Conservation (phyloP, 92 coral and sea anemone genomes). For the Porites lobata region DNA sequence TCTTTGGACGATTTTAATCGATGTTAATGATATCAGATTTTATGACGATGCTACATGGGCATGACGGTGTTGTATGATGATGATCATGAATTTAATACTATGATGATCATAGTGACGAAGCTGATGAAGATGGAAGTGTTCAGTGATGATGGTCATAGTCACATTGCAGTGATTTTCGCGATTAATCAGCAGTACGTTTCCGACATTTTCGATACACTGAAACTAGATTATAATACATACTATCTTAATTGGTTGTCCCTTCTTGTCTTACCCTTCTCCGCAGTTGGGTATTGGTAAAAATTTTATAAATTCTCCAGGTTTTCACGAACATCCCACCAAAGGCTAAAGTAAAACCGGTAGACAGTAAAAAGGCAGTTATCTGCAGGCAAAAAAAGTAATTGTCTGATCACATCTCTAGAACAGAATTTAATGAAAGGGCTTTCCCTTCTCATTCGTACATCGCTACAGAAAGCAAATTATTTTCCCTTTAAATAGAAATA, state of each 20-base stretch:
- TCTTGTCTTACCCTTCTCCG: constrained; percentile 73
- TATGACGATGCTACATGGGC: too few species aligned
- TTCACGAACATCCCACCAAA: constrained; percentile 94
- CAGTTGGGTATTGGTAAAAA: constrained; percentile 89
- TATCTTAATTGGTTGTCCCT: too few species aligned
- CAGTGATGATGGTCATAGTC: background rate
- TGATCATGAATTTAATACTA: background rate
- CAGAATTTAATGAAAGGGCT: too few species aligned
- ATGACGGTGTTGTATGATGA: too few species aligned
- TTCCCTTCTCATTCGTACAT: too few species aligned
- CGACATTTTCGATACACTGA: too few species aligned
- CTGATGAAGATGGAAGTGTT: background rate
- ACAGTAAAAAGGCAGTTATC: constrained; percentile 73
- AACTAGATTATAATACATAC: too few species aligned
- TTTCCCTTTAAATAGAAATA: too few species aligned
- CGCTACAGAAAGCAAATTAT: too few species aligned
- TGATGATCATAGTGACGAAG: background rate
- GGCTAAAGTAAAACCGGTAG: constrained; percentile 88
- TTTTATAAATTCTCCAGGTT: constrained; percentile 94
- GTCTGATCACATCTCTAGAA: background rate
- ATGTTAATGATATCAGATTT: too few species aligned
- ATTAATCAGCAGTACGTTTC: too few species aligned
- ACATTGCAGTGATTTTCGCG: background rate
- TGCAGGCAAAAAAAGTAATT: constrained; percentile 3
- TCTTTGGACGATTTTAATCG: too few species aligned